Percentiles rank a stretch among this genome's conserved stretches.
Evolutionary conservation across 2,888 invertebrate species (phyloP).

Genomic region (Lissonota sp.): DNA sequence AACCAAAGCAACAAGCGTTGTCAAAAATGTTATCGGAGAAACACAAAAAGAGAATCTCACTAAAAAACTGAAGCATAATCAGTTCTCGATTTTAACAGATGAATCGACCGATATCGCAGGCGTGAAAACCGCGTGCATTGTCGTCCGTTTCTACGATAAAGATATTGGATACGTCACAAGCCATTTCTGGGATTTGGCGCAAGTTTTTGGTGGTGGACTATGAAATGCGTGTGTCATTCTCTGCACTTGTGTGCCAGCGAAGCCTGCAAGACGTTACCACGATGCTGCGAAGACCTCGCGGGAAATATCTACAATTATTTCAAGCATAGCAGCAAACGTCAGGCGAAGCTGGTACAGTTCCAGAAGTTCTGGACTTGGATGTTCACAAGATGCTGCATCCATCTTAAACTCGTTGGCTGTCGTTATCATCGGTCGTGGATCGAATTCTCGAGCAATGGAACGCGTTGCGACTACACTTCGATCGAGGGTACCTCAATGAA

Average conservation of each 20-base stretch:
- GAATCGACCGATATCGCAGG: constrained; percentile 71
- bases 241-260: constrained; percentile 73
- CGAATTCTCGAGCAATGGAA: constrained; percentile 74
- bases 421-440: constrained; percentile 68
- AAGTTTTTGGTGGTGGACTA: constrained; percentile 34
- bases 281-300: constrained; percentile 71
- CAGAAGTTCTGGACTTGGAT: constrained; percentile 67
- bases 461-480: constrained; percentile 68
- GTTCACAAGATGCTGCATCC: constrained; percentile 70
- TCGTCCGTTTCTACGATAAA: constrained; percentile 66
- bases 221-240: constrained; percentile 75
- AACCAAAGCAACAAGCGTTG: constrained; percentile 68
- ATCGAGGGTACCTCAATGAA: constrained; percentile 62
- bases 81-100: constrained; percentile 71
- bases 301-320: constrained; percentile 69
- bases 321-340: constrained; percentile 64
- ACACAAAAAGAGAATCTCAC: constrained; percentile 67
- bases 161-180: constrained; percentile 48
- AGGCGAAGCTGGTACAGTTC: constrained; percentile 64
- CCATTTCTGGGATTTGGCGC: constrained; percentile 58
- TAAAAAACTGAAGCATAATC: constrained; percentile 63
- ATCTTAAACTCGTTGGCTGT: constrained; percentile 73
- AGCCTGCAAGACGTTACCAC: constrained; percentile 71
- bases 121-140: constrained; percentile 64
- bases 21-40: constrained; percentile 71